Percentiles rank a stretch among this genome's conserved stretches.
Conservation (phyloP, 2,888 invertebrate genomes). For the Eupithecia subumbrata region DNA sequence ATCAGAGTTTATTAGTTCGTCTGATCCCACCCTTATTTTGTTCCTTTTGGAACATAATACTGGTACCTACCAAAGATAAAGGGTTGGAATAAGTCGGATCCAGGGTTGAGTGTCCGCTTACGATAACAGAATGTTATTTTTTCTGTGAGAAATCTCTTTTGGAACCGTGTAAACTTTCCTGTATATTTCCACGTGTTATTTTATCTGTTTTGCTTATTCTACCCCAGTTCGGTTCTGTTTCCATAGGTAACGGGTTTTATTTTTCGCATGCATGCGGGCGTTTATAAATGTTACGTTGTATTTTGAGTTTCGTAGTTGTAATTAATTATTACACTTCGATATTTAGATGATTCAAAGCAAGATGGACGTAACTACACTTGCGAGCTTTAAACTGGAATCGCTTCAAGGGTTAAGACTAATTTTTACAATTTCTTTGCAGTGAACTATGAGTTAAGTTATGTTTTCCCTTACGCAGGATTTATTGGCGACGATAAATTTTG, state of each 20-base stretch:
- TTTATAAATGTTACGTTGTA: too few relatives aligned
- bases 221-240: not conserved
- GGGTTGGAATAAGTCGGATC: not conserved
- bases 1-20: not conserved
- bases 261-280: not conserved
- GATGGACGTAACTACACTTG: too few relatives aligned
- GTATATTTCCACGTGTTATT: not conserved
- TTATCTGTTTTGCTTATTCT: not conserved
- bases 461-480: too few relatives aligned
- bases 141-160: not conserved
- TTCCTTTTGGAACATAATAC: not conserved
- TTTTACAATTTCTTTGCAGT: too few relatives aligned
- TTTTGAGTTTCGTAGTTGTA: too few relatives aligned
- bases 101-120: slow-evolving; percentile 1
- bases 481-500: too few relatives aligned
- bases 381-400: too few relatives aligned
- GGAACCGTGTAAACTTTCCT: not conserved
- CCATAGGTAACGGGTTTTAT: not conserved
- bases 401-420: too few relatives aligned
- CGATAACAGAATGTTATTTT: not conserved
- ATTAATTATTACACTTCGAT: too few relatives aligned
- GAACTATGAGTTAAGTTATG: too few relatives aligned
- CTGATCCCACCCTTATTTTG: not conserved
- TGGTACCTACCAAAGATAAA: not conserved
- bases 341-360: too few relatives aligned